Conservation (phyloP, 2,888 invertebrate genomes). For the Amphipyra berbera region DNA sequence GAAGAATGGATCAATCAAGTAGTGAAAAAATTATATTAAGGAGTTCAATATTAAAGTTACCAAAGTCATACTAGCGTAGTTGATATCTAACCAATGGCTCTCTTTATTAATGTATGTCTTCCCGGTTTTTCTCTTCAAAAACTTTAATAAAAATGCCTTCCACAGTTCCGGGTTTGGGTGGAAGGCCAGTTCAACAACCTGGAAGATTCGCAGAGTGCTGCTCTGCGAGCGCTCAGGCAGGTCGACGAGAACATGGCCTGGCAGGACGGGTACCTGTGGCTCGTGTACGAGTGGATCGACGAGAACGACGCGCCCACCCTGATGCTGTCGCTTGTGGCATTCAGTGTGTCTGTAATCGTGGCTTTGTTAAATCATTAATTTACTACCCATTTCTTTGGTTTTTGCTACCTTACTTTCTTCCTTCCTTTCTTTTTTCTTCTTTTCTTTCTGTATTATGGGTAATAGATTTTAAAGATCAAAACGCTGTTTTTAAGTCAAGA, state of each 20-base stretch:
- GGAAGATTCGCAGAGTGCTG: constrained; percentile 65
- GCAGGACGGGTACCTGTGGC: constrained; percentile 60
- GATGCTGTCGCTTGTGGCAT: constrained; percentile 70
- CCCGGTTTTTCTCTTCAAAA: too few relatives aligned
- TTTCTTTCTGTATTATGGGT: too few relatives aligned
- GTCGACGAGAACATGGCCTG: constrained; percentile 70
- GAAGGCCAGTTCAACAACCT: constrained; percentile 70
- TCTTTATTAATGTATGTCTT: too few relatives aligned
- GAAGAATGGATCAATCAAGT: too few relatives aligned
- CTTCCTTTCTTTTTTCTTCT: too few relatives aligned
- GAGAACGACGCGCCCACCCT: constrained; percentile 78
- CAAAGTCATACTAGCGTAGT: too few relatives aligned
- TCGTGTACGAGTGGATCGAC: constrained; percentile 82
- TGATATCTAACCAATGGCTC: too few relatives aligned
- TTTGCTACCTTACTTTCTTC: too few relatives aligned
- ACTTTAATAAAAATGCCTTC: constrained; percentile 16
- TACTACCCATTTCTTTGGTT: too few relatives aligned
- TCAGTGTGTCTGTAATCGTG: constrained; percentile 70
- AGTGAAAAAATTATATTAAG: too few relatives aligned
- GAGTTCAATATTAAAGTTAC: too few relatives aligned
- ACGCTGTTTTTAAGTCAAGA: constrained; percentile 12
- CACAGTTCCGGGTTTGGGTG: constrained; percentile 77
- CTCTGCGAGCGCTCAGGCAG: constrained; percentile 54
- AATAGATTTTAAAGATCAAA: constrained; percentile 4
- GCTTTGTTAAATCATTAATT: constrained; percentile 70